A percentile compares a stretch with the other conserved stretches of the same genome.
These are phyloP conservation scores for Xylota sylvarum DNA, from an alignment of 2,888 invertebrate species.

Conservation along the genomic window DNA sequence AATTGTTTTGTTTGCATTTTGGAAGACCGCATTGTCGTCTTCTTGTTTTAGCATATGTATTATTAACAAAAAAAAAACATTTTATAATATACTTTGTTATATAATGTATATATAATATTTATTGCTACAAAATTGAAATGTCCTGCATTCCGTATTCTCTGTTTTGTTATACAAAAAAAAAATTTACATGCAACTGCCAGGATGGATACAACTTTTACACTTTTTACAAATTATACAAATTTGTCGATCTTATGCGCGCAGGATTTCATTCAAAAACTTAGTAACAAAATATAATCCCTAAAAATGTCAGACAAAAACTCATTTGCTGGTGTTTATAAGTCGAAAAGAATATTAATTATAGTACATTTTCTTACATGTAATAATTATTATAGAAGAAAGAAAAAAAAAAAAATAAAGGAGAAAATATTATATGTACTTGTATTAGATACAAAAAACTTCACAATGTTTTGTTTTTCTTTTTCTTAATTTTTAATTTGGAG, in stretches of 20 bases:
- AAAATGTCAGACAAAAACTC: conserved; percentile 70
- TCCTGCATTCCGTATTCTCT: conserved; percentile 65
- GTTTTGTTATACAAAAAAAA: conserved; percentile 2
- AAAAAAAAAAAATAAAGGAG: conserved; percentile 4
- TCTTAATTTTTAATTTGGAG: conserved; percentile 15
- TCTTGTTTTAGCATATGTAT: conserved; percentile 19
- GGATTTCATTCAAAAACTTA: conserved; percentile 56
- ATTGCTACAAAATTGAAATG: conserved; percentile 69
- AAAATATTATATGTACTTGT: conserved; percentile 54
- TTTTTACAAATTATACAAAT: conserved; percentile 3
- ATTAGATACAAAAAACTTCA: conserved; percentile 74
- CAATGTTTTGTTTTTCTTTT: conserved; percentile 49
- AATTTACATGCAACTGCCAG: conserved; percentile 57
- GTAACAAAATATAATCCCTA: conserved; percentile 73
- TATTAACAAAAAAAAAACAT: not conserved
- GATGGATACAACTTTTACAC: conserved; percentile 57
- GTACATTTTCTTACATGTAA: conserved; percentile 7
- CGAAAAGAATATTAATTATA: not conserved
- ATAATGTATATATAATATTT: conserved; percentile 24
- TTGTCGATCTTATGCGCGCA: conserved; percentile 36
- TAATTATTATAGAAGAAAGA: conserved; percentile 10
- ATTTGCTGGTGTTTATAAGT: conserved; percentile 16
- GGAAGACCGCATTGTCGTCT: conserved; percentile 71
- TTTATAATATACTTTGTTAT: conserved; percentile 33
- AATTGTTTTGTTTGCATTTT: conserved; percentile 26